phyloP scores from a whole-genome alignment of 2,888 invertebrate species.

The Ceriagrion tenellum region DNA sequence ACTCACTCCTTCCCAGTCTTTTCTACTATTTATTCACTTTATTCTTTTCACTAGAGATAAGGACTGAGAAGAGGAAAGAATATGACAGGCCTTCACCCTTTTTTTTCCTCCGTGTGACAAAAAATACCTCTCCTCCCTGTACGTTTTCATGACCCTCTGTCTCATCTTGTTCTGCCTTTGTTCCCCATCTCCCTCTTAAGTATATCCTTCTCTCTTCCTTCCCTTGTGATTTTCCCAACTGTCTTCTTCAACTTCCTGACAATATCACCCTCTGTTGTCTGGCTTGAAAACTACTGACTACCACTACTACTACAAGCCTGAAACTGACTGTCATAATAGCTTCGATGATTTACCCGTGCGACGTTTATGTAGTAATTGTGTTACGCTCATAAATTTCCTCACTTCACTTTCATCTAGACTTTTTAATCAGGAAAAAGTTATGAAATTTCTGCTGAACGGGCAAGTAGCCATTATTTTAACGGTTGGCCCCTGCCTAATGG shows the following conservation, averaged over 20 bases:
- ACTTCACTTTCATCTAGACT: too few relatives aligned
- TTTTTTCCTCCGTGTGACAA: background rate
- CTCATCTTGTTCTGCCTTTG: too few relatives aligned
- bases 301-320: too few relatives aligned
- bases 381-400: too few relatives aligned
- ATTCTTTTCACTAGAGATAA: slow-evolving; percentile 52
- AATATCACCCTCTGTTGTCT: background rate
- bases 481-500: too few relatives aligned
- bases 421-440: too few relatives aligned
- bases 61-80: background rate
- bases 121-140: background rate
- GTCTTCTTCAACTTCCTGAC: slow-evolving; percentile 2
- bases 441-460: too few relatives aligned
- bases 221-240: background rate
- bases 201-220: background rate
- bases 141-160: background rate
- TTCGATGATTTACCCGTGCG: too few relatives aligned
- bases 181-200: background rate
- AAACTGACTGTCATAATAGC: too few relatives aligned
- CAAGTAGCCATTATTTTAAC: too few relatives aligned
- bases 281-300: too few relatives aligned
- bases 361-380: too few relatives aligned
- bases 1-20: background rate
- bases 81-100: slow-evolving; percentile 50
- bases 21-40: background rate